These are phyloP conservation scores for Pissodes strobi DNA, from an alignment of 1,140 invertebrate species.

Conservation along the genomic window DNA sequence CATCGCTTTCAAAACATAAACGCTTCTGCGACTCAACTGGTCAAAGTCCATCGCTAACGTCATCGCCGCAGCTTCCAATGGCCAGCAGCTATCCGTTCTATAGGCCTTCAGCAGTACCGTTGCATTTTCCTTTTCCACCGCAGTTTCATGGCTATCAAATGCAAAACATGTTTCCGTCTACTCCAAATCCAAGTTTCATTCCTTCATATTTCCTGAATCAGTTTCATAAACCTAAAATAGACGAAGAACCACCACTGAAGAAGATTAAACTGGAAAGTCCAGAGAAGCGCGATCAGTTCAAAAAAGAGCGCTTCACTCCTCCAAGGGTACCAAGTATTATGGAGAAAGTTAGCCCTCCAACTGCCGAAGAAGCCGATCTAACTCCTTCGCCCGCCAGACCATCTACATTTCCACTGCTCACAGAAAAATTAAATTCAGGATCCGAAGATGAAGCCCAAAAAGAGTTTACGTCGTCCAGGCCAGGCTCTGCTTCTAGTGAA, in stretches of 20 bases:
- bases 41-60: constrained; percentile 58
- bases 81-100: constrained; percentile 70
- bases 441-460: constrained; percentile 46
- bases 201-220: constrained; percentile 61
- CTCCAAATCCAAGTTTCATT: constrained; percentile 54
- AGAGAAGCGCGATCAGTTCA: constrained; percentile 41
- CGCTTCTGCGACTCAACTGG: constrained; percentile 76
- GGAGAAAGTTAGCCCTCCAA: constrained; percentile 66
- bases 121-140: constrained; percentile 58
- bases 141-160: constrained; percentile 58
- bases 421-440: constrained; percentile 48
- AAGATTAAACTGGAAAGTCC: constrained; percentile 43
- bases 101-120: constrained; percentile 53
- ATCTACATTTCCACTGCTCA: constrained; percentile 55
- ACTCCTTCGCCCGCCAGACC: constrained; percentile 68
- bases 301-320: constrained; percentile 58
- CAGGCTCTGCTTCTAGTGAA: constrained; percentile 43
- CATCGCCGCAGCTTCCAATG: constrained; percentile 57
- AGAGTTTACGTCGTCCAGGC: constrained; percentile 36
- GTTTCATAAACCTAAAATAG: constrained; percentile 47
- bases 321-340: constrained; percentile 55
- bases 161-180: constrained; percentile 60
- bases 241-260: constrained; percentile 45
- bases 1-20: constrained; percentile 83
- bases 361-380: constrained; percentile 67